Conservation (phyloP, 2,113 vertebrate species). For the Chloebia gouldiae region DNA sequence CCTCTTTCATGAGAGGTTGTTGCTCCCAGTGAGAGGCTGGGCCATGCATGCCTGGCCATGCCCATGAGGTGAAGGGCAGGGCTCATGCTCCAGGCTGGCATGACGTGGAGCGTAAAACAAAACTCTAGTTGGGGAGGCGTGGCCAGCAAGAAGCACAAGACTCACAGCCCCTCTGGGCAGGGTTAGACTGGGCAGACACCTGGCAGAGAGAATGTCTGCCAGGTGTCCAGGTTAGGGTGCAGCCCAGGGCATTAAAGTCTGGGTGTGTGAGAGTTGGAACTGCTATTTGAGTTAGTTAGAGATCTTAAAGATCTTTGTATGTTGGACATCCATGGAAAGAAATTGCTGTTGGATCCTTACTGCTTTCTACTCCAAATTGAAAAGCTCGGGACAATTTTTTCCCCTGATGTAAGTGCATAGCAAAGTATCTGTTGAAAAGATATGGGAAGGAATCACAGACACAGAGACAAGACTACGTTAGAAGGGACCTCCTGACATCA, state of each 20-base stretch:
- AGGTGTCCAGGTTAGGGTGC: conserved; percentile 51
- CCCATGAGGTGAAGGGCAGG: conserved; percentile 7
- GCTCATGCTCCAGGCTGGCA: background rate
- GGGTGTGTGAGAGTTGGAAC: background rate
- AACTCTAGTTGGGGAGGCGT: background rate
- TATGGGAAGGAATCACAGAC: background rate
- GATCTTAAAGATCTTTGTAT: background rate
- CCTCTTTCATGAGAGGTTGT: background rate
- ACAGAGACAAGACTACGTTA: background rate
- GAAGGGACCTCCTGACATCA: background rate
- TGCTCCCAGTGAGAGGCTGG: background rate
- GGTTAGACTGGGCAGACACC: conserved; percentile 32
- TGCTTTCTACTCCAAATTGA: background rate
- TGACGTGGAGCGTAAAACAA: background rate
- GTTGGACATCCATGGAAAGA: background rate
- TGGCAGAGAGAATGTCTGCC: conserved; percentile 29
- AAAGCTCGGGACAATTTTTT: background rate
- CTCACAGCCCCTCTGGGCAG: conserved; percentile 33
- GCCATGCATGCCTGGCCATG: background rate
- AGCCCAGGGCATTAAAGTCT: conserved; percentile 3
- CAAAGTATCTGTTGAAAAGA: background rate
- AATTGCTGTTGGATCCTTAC: background rate
- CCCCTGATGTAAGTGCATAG: background rate
- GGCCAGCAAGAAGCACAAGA: background rate
- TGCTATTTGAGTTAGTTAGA: background rate